These are phyloP conservation scores for Odocoileus virginianus DNA, from an alignment of 2,113 vertebrate species.

Conservation along the genomic window DNA sequence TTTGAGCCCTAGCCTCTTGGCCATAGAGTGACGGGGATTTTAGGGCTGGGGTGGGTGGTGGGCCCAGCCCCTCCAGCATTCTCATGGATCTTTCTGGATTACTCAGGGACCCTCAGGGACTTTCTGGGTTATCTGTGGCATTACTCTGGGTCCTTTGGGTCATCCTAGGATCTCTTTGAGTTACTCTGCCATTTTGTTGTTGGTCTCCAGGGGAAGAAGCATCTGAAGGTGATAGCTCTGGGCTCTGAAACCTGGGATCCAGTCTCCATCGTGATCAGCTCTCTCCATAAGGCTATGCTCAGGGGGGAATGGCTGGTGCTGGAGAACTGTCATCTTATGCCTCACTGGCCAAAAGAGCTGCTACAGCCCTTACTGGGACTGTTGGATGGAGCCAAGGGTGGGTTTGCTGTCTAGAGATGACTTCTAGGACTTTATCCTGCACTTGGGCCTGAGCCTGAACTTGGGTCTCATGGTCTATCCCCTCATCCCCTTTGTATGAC, in stretches of 20 bases:
- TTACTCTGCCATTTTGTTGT: constrained; percentile 16
- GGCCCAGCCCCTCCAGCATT: not conserved
- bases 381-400: constrained; percentile 70
- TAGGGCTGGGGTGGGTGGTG: not conserved
- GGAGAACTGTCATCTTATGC: constrained; percentile 84
- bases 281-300: constrained; percentile 57
- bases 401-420: not conserved
- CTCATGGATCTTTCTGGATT: not conserved
- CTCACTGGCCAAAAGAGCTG: constrained; percentile 81
- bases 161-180: not conserved
- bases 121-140: not conserved
- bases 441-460: not conserved
- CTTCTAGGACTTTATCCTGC: not conserved
- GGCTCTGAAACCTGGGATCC: constrained; percentile 66
- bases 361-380: constrained; percentile 72
- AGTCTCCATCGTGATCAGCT: not conserved
- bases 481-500: not conserved
- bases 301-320: constrained; percentile 88
- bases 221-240: constrained; percentile 67
- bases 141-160: not conserved
- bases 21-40: not conserved
- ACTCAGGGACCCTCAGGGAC: not conserved
- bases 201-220: constrained; percentile 34
- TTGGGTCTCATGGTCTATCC: not conserved
- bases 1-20: not conserved